phyloP scores from a whole-genome alignment of 2,888 invertebrate species.

The Tuberolachnus salignus region DNA sequence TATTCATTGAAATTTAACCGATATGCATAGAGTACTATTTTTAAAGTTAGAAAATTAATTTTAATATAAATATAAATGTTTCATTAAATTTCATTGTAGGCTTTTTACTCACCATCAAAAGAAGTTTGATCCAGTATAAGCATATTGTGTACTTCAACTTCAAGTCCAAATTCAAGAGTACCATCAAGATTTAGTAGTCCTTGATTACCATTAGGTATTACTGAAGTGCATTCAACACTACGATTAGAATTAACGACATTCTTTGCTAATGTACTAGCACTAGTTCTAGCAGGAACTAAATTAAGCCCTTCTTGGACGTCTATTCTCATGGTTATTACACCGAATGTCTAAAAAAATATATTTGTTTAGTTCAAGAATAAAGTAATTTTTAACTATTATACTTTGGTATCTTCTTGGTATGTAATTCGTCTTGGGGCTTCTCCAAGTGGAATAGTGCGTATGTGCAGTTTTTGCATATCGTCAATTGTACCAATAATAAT shows the following conservation, averaged over 20 bases:
- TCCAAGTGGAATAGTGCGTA: conserved; percentile 90
- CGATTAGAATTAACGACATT: conserved; percentile 64
- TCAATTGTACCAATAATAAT: conserved; percentile 97
- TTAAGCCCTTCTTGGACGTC: conserved; percentile 84
- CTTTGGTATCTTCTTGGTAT: conserved; percentile 89
- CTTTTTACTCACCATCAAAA: conserved; percentile 73
- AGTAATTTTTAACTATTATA: conserved; percentile 59
- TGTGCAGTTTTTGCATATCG: conserved; percentile 97
- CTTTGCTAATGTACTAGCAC: conserved; percentile 80
- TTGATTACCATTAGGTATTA: conserved; percentile 4
- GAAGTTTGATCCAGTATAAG: conserved; percentile 95
- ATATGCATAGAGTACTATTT: conserved; percentile 86
- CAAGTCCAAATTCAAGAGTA: conserved; percentile 70
- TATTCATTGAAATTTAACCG: conserved; percentile 90
- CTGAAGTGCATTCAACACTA: conserved; percentile 8
- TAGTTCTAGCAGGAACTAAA: conserved; percentile 70
- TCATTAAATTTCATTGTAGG: neutral
- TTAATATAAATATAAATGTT: conserved; percentile 6
- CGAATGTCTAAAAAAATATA: conserved; percentile 75
- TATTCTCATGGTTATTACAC: conserved; percentile 86
- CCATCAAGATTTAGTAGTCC: conserved; percentile 27
- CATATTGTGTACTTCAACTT: conserved; percentile 90
- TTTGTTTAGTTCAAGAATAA: neutral
- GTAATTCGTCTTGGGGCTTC: conserved; percentile 94
- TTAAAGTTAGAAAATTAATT: conserved; percentile 15